Conservation (phyloP, 2,797 vertebrate genomes). For the Oryzias dopingdopingensis region DNA sequence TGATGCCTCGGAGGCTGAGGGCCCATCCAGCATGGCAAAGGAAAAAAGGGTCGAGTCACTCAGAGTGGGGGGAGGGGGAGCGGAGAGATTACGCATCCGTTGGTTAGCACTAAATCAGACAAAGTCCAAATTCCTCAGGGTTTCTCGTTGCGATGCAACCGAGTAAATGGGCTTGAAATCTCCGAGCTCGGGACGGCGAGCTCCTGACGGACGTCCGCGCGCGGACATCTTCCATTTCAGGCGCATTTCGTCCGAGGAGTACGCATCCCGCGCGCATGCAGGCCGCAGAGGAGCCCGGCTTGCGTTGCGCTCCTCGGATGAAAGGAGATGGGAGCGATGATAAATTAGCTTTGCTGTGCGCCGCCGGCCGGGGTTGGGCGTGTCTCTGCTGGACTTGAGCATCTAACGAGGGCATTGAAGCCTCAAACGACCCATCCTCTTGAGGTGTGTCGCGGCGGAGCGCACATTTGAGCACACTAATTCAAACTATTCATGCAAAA, state of each 20-base stretch:
- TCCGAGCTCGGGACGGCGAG: slow-evolving; percentile 46
- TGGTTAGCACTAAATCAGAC: slow-evolving; percentile 74
- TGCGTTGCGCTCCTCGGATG: slow-evolving; percentile 37
- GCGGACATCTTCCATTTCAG: slow-evolving; percentile 55
- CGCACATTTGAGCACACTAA: slow-evolving; percentile 19
- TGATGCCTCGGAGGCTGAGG: slow-evolving; percentile 79
- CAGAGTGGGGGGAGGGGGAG: slow-evolving; percentile 44
- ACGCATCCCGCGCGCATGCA: slow-evolving; percentile 20
- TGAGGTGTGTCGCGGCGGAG: slow-evolving; percentile 28
- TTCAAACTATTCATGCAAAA: slow-evolving; percentile 38
- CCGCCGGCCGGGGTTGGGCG: slow-evolving; percentile 73
- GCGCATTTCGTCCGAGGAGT: slow-evolving; percentile 22
- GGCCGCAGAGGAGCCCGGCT: slow-evolving; percentile 52
- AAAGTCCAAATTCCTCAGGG: slow-evolving; percentile 76
- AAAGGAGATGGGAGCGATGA: slow-evolving; percentile 40
- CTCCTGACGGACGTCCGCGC: slow-evolving; percentile 33
- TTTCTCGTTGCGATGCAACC: slow-evolving; percentile 67
- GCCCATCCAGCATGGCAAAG: slow-evolving; percentile 68
- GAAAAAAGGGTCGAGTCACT: slow-evolving; percentile 80
- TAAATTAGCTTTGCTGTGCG: slow-evolving; percentile 59
- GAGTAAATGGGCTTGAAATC: slow-evolving; percentile 70
- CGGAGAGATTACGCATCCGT: slow-evolving; percentile 72
- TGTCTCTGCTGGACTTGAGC: slow-evolving; percentile 73
- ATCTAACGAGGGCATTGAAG: slow-evolving; percentile 61
- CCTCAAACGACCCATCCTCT: slow-evolving; percentile 53